Conservation (phyloP, 2,888 invertebrate species). For the Xiphydria camelus region DNA sequence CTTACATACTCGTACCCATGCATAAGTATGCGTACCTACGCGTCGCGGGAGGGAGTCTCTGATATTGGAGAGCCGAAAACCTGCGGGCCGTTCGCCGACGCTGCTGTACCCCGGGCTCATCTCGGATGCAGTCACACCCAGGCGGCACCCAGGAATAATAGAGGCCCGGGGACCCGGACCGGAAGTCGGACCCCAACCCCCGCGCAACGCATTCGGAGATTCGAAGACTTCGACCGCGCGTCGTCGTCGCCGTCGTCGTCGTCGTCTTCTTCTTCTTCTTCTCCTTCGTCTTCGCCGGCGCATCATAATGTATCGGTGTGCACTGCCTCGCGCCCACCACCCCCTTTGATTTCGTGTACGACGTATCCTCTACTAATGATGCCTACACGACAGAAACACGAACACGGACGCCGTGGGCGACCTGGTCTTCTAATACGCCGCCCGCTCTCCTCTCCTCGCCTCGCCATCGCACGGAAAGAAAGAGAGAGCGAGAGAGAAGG, state of each 20-base stretch:
- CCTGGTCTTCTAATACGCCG: conserved; percentile 45
- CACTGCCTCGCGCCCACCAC: conserved; percentile 13
- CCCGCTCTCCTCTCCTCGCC: conserved; percentile 14
- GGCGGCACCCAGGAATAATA: conserved; percentile 43
- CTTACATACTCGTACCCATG: too few species aligned
- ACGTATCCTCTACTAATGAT: conserved; percentile 45
- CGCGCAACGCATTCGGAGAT: conserved; percentile 31
- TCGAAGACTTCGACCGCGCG: conserved; percentile 37
- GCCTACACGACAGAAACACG: conserved; percentile 48
- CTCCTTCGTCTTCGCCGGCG: conserved; percentile 3
- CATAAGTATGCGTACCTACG: too few species aligned
- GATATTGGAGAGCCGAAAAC: too few species aligned
- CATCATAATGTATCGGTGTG: conserved; percentile 34
- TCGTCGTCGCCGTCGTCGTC: conserved; percentile 18
- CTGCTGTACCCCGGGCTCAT: too few species aligned
- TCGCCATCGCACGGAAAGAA: conserved; percentile 16
- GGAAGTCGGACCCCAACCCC: conserved; percentile 35
- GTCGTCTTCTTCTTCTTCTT: conserved; percentile 19
- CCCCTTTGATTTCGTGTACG: conserved; percentile 16
- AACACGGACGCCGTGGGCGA: conserved; percentile 51
- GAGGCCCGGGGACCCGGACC: conserved; percentile 28
- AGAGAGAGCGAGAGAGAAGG: conserved; percentile 17
- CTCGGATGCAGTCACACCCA: conserved; percentile 46
- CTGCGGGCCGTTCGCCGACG: too few species aligned
- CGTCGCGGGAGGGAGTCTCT: too few species aligned